Base-by-base conservation (phyloP, 2,797 vertebrate genomes). In the Discoglossus pictus region DNA sequence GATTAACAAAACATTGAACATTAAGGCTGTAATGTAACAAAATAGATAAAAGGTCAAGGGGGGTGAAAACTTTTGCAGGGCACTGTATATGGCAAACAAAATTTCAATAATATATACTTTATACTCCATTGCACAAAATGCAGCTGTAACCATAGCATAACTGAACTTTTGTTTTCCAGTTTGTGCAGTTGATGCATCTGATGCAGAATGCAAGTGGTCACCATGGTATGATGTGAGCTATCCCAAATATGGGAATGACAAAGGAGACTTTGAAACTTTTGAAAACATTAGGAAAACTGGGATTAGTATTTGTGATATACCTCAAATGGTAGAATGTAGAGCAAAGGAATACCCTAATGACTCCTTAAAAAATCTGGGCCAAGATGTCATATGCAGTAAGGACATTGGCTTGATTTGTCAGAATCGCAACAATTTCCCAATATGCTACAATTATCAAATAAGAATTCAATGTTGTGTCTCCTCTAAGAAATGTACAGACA, bases 231-330 rank as follows among this genome's bases (percentile, higher is more conserved):
- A 69, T 47, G 58, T 61, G 5, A 25, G 23, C 24, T 61, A 88
- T 1, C 88, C 88, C 0, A 43, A 6, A 0, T 17, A 78, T 0
- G 74, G 6, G 1, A 79, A 34, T 0, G 0, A 84, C 0, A 61
- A 82, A 1, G 89, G 89, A 10, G 89, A 91, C 2, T 87, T 89
- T n/a, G 89, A 91, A 6, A 89, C 86, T 0, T 72, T 89, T 3
- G 0, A 61, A 0, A 79, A 89, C 0, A 73, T 91, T 0, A 12
- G 61, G 61, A 35, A 75, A 0, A 5, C 73, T 0, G 88, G 89
- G 1, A 79, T 82, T 2, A 1, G 24, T n/a, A 73, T 90, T 1
- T 90, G 89, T 1, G 3, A 69, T 15, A 60, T 0, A 23, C 84
- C 84, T 12, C 53, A 1, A 1, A 56, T 5, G 0, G 81, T 90